These are phyloP conservation scores for Drosophila acutilabella DNA, from an alignment of 2,888 invertebrate genomes.

Conservation along the genomic window DNA sequence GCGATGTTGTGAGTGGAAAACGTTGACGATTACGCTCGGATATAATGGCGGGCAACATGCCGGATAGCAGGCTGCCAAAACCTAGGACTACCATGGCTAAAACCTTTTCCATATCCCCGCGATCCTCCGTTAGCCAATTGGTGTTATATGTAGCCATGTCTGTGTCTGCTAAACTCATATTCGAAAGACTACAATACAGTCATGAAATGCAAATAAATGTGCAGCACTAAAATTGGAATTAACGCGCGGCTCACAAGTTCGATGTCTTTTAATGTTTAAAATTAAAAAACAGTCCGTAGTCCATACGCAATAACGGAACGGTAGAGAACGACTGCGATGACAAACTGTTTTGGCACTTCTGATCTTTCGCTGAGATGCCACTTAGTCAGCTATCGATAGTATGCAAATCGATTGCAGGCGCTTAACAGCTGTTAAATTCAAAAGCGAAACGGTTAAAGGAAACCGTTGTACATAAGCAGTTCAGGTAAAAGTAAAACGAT, in stretches of 20 bases:
- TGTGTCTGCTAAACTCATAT: constrained; percentile 38
- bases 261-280: constrained; percentile 30
- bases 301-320: constrained; percentile 1
- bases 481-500: neutral
- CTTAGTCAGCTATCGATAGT: constrained; percentile 28
- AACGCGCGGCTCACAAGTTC: constrained; percentile 28
- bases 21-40: constrained; percentile 87
- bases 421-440: constrained; percentile 9
- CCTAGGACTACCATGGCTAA: constrained; percentile 89
- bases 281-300: constrained; percentile 16
- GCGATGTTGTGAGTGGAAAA: constrained; percentile 88
- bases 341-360: constrained; percentile 26
- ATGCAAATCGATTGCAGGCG: neutral
- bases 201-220: constrained; percentile 48
- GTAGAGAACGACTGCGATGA: constrained; percentile 26
- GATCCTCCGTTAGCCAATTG: constrained; percentile 40
- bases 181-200: constrained; percentile 12
- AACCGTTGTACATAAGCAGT: neutral
- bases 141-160: constrained; percentile 38
- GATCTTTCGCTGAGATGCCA: constrained; percentile 10
- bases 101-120: constrained; percentile 86
- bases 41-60: constrained; percentile 89
- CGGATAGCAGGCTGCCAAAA: constrained; percentile 89
- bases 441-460: neutral
- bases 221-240: constrained; percentile 29